Base-by-base conservation (phyloP, 2,113 vertebrate species). In the Tragelaphus imberbis region DNA sequence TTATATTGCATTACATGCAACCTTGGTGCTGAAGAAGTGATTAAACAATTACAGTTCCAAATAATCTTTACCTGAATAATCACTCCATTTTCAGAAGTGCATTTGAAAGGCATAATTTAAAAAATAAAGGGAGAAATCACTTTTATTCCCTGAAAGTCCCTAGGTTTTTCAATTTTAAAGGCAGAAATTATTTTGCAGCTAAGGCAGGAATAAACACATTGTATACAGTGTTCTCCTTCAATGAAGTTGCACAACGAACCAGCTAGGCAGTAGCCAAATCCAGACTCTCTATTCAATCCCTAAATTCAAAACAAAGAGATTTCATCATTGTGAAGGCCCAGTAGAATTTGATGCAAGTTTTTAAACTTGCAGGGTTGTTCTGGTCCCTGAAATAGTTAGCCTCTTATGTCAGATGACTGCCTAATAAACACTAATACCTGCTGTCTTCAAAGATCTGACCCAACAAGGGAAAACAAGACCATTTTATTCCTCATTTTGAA, bases 201-300 rank as follows among this genome's bases (percentile, higher is more conserved):
- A 97, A 98, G 94, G 87, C 98, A 98, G 99, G 98, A 99, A 99
- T 98, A 98, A 98, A 98, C 63, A 98, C 98, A 99, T 99, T 98
- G 98, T 98, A 97, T 97, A 96, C 33, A 97, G 97, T 95, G 96
- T 95, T 97, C 97, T 98, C 98, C 97, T 98, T 98, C 97, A 97
- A 96, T 85, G 80, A 95, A 97, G 95, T 97, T 98, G 96, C 97
- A 98, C 98, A 99, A 99, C 97, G 95, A 98, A 97, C 98, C 91
- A 94, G 97, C 98, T 99, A 99, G 98, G 97, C 71, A 95, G 91
- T 93, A 97, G 99, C 98, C 98, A 99, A 99, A 98, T 95, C 81
- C 90, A 97, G 91, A 88, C 93, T 98, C 94, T 97, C 97, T 97
- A 65, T 94, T 98, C 98, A 98, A 94, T 98, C 97, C 97, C 97